Conservation (phyloP, 2,113 vertebrate genomes). For the Calidris pygmaea region DNA sequence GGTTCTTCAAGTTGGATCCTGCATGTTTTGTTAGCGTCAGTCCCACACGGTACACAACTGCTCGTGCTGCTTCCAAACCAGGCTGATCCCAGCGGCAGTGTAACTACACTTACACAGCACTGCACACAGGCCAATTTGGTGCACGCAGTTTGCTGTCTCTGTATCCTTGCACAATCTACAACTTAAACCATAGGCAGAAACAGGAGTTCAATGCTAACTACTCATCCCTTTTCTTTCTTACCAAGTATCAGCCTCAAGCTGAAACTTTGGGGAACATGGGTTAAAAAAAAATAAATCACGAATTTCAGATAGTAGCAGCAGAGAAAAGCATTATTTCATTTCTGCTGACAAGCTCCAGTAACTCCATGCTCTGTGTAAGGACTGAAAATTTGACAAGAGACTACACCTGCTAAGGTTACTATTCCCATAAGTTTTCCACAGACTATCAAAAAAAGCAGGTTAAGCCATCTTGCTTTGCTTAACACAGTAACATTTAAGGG, state of each 20-base stretch:
- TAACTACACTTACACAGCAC: neutral
- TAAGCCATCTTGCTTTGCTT: neutral
- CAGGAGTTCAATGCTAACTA: neutral
- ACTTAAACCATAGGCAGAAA: neutral
- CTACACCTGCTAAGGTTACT: neutral
- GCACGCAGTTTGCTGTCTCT: neutral
- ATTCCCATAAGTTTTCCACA: neutral
- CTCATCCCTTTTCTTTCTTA: neutral
- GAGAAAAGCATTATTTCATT: neutral
- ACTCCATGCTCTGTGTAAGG: neutral
- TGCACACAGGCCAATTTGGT: neutral
- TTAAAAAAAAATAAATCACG: neutral
- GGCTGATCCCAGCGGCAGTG: neutral
- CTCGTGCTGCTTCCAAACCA: neutral
- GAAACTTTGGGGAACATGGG: neutral
- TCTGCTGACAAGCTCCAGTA: neutral
- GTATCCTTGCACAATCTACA: neutral
- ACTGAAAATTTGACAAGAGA: neutral
- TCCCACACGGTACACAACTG: neutral
- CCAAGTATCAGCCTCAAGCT: neutral
- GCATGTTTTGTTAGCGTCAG: neutral
- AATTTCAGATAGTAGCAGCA: neutral
- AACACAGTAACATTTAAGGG: neutral
- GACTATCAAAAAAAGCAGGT: neutral
- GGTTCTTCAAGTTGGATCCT: neutral